These are phyloP conservation scores for Graphium colonna DNA, from an alignment of 2,888 invertebrate species.

Conservation along the genomic window DNA sequence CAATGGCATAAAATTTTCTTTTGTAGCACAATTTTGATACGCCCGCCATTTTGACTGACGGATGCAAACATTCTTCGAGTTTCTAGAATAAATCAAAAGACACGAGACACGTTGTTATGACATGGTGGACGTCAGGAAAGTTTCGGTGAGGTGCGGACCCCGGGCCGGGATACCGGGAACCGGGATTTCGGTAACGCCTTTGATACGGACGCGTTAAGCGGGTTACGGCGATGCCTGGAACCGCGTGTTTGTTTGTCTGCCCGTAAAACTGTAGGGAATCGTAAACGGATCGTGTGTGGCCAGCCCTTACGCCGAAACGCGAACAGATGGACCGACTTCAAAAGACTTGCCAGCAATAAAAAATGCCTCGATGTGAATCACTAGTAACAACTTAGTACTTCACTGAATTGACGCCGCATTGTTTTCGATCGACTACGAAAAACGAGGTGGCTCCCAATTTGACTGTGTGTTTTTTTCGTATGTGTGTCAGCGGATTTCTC, in stretches of 20 bases:
- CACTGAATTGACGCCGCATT: conserved; percentile 26
- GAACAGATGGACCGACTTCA: conserved; percentile 76
- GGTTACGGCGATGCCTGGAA: conserved; percentile 67
- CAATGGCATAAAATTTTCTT: too few species aligned
- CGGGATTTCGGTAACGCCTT: conserved; percentile 62
- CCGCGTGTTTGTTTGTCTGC: conserved; percentile 74
- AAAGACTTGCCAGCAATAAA: conserved; percentile 68
- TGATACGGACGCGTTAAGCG: conserved; percentile 61
- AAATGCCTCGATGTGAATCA: conserved; percentile 69
- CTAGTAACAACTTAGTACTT: conserved; percentile 70
- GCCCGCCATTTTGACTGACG: too few species aligned
- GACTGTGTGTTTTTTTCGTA: too few species aligned
- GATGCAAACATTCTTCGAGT: conserved; percentile 2
- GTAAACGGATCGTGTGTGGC: conserved; percentile 78
- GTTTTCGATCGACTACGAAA: too few species aligned
- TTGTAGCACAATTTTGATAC: background rate
- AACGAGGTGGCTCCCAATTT: too few species aligned
- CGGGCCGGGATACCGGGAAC: conserved; percentile 21
- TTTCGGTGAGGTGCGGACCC: conserved; percentile 17
- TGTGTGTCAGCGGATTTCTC: too few species aligned
- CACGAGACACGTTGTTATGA: conserved; percentile 28
- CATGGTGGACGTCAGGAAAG: conserved; percentile 24
- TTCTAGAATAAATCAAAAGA: conserved; percentile 17
- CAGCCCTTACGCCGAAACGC: conserved; percentile 78
- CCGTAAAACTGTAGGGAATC: conserved; percentile 73